Conservation (phyloP, 2,113 vertebrate species). For the Entosphenus tridentatus region DNA sequence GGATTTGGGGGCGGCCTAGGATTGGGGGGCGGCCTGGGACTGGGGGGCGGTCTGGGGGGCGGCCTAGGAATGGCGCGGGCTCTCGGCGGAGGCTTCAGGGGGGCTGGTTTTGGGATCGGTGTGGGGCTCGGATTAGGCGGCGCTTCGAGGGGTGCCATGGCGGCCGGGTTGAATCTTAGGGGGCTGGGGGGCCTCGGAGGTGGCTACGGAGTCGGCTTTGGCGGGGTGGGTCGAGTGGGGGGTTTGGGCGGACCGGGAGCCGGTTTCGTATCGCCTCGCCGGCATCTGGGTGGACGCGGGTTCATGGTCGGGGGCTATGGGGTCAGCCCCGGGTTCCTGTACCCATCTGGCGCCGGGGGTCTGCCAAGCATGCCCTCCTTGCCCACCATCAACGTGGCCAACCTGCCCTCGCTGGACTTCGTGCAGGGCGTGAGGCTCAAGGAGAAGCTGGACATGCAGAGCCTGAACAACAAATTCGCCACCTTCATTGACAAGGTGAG, state of each 20-base stretch:
- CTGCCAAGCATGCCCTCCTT: conserved; percentile 13
- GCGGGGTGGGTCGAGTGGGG: conserved; percentile 8
- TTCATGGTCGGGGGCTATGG: conserved; percentile 22
- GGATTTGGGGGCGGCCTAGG: conserved; percentile 1
- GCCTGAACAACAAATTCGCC: conserved; percentile 19
- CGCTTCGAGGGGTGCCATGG: too few species aligned
- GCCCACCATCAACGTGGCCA: conserved; percentile 15
- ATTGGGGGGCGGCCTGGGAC: conserved; percentile 8
- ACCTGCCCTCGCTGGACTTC: conserved; percentile 16
- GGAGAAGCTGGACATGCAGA: conserved; percentile 19
- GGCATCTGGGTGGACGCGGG: conserved; percentile 15
- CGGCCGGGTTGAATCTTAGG: too few species aligned
- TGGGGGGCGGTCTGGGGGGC: conserved; percentile 8
- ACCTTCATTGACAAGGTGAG: conserved; percentile 19
- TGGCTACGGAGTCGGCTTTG: neutral
- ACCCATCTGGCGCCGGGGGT: conserved; percentile 10
- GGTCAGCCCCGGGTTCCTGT: conserved; percentile 16
- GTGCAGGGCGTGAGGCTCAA: conserved; percentile 17
- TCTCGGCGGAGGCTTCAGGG: conserved; percentile 8
- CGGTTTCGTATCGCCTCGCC: conserved; percentile 15
- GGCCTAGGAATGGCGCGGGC: conserved; percentile 5
- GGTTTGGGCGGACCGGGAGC: conserved; percentile 11
- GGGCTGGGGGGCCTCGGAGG: conserved; percentile 10
- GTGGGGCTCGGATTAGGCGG: conserved; percentile 6
- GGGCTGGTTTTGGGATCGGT: conserved; percentile 7